Evolutionary conservation across 2,888 invertebrate species (phyloP), one percentile per base, ranked within the genome.

Genomic region (Vandiemenella viatica): DNA sequence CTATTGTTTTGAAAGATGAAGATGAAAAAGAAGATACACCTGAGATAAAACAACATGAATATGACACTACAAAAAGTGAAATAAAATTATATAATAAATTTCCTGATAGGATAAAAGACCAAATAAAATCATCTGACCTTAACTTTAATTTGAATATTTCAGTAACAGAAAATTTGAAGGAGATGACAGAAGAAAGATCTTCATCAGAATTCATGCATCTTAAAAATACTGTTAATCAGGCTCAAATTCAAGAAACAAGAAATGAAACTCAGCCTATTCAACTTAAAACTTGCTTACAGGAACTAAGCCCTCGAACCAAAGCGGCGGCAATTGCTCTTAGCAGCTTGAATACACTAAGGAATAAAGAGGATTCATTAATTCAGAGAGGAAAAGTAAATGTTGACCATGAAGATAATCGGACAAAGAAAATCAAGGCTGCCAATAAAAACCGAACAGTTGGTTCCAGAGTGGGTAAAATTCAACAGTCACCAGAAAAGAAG

Each of bases 401-500:
- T n/a, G n/a, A n/a, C n/a, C n/a, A n/a, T n/a, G n/a, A n/a, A n/a
- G n/a, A n/a, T n/a, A n/a, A n/a, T n/a, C n/a, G n/a, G n/a, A n/a
- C n/a, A n/a, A n/a, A n/a, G n/a, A n/a, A n/a, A n/a, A n/a, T n/a
- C n/a, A n/a, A n/a, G n/a, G 32, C 32, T 13, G 32, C 13, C 10
- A 32, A 32, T 32, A 32, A 32, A n/a, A n/a, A n/a, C n/a, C n/a
- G n/a, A n/a, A n/a, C n/a, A n/a, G n/a, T n/a, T n/a, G n/a, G n/a
- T n/a, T 32, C 32, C 10, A 32, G n/a, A n/a, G 32, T 32, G 10
- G n/a, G n/a, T n/a, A 32, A 32, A n/a, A n/a, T 32, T 13, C 32
- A 10, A 2, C 10, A 10, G 13, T 13, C 32, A 32, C 32, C 32
- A 13, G 60, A 59, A 42, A 60, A 60, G 49, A 65, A 64, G 50